These are phyloP conservation scores for Cheilinus undulatus DNA, from an alignment of 2,113 vertebrate species.

Conservation along the genomic window DNA sequence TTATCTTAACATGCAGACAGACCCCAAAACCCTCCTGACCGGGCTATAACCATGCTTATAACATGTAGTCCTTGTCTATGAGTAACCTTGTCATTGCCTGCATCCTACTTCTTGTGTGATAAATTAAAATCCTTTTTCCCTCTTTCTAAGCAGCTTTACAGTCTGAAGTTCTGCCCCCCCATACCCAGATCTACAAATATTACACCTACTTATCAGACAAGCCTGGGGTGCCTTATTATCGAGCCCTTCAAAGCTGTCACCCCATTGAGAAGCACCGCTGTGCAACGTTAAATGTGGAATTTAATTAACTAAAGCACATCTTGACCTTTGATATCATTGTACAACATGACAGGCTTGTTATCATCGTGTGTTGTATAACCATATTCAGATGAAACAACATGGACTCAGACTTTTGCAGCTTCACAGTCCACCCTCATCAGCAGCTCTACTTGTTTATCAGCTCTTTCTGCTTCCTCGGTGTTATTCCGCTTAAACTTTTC, in stretches of 20 bases:
- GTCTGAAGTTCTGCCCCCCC: constrained; percentile 22
- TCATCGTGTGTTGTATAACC: constrained; percentile 24
- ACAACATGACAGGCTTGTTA: constrained; percentile 7
- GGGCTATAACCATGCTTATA: too few species aligned
- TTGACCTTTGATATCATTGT: constrained; percentile 54
- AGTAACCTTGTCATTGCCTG: too few species aligned
- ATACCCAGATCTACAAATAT: constrained; percentile 34
- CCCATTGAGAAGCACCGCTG: constrained; percentile 32
- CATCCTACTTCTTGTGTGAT: neutral
- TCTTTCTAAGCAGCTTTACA: too few species aligned
- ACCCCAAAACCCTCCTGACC: too few species aligned
- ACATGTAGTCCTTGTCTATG: too few species aligned
- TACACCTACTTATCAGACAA: constrained; percentile 33
- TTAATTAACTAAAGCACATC: constrained; percentile 63
- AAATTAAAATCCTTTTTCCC: too few species aligned
- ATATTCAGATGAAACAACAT: neutral
- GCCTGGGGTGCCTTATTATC: constrained; percentile 47
- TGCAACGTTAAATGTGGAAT: constrained; percentile 51
- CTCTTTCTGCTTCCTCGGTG: neutral
- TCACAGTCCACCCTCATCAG: constrained; percentile 1
- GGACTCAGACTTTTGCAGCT: neutral
- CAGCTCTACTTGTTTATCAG: neutral
- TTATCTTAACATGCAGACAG: too few species aligned
- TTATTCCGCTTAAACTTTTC: constrained; percentile 14
- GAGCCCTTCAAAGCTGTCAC: constrained; percentile 51